Base-by-base conservation (phyloP, 2,797 vertebrate species). In the Falco cherrug region DNA sequence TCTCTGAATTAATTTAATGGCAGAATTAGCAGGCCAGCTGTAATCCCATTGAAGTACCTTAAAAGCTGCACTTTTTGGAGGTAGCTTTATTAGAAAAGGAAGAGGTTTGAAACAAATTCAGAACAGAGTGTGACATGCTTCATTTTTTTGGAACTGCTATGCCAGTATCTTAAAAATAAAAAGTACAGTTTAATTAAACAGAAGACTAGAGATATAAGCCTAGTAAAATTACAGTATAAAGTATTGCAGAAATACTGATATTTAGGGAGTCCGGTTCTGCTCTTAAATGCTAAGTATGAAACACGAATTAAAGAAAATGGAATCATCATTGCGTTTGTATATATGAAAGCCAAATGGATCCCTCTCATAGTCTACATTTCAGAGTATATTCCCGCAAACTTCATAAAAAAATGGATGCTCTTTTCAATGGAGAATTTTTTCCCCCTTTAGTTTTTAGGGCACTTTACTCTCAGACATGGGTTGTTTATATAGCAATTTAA, bases 1-100 rank as follows among this genome's bases (percentile, higher is more conserved):
- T 95, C 96, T 92, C 94, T 93, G 96, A 94, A 97, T 96, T 96
- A 97, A 96, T 95, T 95, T 95, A 96, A 96, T 95, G 76, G 83
- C 91, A 95, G 94, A 95, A 97, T 96, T 96, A 95, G 79, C 84
- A 95, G 95, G 73, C 92, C 71, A 73, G 28, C 69, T 91, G 65
- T 96, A 97, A 96, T 96, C 82, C 87, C 54, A 79, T 7, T 94
- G 87, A 96, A 96, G 84, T 76, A 86, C 47, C 47, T 86, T 91
- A 84, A 95, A 96, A 80, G 43, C 65, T 88, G 67, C 18, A 20
- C 39, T 76, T 90, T 92, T 59, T 93, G 43, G 54, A 91, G 69
- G 61, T 69, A 73, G 82, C 75, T 88, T 80, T 91, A 64, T 91
- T 78, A 53, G 87, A 86, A 93, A 95, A 83, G 43, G 50, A 90